Evolutionary conservation across 2,888 invertebrate species (phyloP).

Genomic region (Drosophila rubida): DNA sequence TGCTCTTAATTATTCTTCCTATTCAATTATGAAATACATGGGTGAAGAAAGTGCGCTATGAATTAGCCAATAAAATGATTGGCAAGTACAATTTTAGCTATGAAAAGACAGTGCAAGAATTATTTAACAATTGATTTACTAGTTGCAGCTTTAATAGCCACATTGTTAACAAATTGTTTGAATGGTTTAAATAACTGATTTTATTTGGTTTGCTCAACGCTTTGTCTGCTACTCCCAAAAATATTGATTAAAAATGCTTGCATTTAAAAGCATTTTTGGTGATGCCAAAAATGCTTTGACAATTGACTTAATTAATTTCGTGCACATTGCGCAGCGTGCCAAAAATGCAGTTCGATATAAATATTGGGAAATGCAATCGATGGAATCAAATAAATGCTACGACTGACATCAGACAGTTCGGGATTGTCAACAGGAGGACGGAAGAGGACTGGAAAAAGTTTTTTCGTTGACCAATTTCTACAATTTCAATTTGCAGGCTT

Average conservation of each 20-base stretch:
- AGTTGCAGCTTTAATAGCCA: not conserved
- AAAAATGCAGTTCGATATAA: not conserved
- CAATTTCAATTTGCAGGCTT: constrained; percentile 60
- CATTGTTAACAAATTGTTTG: not conserved
- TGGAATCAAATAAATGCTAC: not conserved
- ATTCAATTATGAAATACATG: constrained; percentile 1
- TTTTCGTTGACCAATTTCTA: constrained; percentile 17
- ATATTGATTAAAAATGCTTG: constrained; percentile 5
- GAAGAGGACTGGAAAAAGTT: not conserved
- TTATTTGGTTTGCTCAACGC: not conserved
- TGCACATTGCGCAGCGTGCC: not conserved
- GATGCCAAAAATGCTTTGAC: constrained; percentile 11
- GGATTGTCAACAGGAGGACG: not conserved
- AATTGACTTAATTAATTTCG: not conserved
- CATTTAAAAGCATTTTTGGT: constrained; percentile 1
- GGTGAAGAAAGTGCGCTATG: not conserved
- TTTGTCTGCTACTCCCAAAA: not conserved
- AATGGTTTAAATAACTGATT: not conserved
- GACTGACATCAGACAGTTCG: not conserved
- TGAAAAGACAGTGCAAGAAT: too few relatives aligned
- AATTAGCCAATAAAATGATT: not conserved
- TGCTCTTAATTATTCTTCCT: constrained; percentile 1
- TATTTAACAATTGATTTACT: not conserved
- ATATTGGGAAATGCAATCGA: not conserved
- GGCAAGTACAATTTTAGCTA: too few relatives aligned